A percentile compares a stretch with the other conserved stretches of the same genome.
phyloP scores from a whole-genome alignment of 2,888 invertebrate species.

The Polyploca ridens region DNA sequence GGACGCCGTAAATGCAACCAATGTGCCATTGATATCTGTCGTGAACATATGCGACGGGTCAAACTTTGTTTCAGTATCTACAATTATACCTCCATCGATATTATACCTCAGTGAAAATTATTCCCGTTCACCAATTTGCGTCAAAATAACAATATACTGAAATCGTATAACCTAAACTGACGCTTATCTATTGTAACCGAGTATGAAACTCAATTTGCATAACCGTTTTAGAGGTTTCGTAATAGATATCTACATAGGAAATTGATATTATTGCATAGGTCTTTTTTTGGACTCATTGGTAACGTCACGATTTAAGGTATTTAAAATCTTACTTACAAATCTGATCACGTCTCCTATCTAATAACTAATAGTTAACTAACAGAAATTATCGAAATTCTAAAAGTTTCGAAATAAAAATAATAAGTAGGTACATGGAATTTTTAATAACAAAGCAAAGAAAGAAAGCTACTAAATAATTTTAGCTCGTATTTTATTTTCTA shows the following conservation, averaged over 20 bases:
- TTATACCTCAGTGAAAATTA: conserved; percentile 8
- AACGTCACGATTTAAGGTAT: no score
- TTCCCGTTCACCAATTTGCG: conserved; percentile 15
- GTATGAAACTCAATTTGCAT: neutral
- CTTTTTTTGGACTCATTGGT: no score
- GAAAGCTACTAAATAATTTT: no score
- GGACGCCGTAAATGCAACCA: conserved; percentile 82
- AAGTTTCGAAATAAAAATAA: no score
- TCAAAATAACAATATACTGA: conserved; percentile 18
- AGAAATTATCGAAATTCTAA: no score
- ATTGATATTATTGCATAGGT: neutral
- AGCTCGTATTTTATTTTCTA: no score
- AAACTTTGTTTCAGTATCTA: conserved; percentile 52
- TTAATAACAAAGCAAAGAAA: no score
- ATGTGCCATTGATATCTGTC: conserved; percentile 77
- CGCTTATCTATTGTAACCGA: neutral
- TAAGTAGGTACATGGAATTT: no score
- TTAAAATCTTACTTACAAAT: no score
- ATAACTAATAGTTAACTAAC: no score
- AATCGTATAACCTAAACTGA: neutral
- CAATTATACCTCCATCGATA: conserved; percentile 10
- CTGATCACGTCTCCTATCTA: no score
- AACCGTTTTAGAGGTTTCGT: neutral
- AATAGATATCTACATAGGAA: neutral
- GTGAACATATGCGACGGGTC: conserved; percentile 57